Conservation (phyloP, 2,797 vertebrate genomes). For the Hippocampus kuda region DNA sequence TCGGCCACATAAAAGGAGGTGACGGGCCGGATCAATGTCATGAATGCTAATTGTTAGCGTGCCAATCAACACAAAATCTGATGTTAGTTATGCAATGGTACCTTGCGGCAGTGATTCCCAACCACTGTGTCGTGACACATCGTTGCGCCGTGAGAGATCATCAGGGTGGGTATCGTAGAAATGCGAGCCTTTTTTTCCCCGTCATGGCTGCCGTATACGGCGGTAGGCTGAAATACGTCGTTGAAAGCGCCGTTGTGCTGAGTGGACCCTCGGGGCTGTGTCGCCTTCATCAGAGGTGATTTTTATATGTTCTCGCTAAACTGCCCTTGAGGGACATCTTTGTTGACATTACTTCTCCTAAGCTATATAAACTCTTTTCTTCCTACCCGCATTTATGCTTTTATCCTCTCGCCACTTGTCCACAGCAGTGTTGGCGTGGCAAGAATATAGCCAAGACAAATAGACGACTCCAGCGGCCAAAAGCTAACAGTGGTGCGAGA, state of each 20-base stretch:
- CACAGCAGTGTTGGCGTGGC: slow-evolving; percentile 25
- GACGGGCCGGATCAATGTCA: too few relatives aligned
- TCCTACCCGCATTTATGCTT: slow-evolving; percentile 26
- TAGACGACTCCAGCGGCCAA: slow-evolving; percentile 27
- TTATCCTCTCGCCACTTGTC: slow-evolving; percentile 33
- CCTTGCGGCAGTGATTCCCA: too few relatives aligned
- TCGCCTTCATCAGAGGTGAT: slow-evolving; percentile 9
- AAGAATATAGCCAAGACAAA: slow-evolving; percentile 36
- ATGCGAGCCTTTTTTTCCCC: neutral
- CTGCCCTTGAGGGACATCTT: slow-evolving; percentile 17
- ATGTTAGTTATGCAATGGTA: too few relatives aligned
- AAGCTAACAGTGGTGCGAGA: slow-evolving; percentile 19
- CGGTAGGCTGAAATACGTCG: slow-evolving; percentile 17
- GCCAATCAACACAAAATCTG: too few relatives aligned
- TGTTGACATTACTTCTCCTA: slow-evolving; percentile 25
- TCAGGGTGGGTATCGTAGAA: neutral
- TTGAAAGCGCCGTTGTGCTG: slow-evolving; percentile 16
- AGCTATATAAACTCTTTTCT: slow-evolving; percentile 25
- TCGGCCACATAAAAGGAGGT: too few relatives aligned
- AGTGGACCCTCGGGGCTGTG: slow-evolving; percentile 13
- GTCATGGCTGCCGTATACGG: slow-evolving; percentile 6
- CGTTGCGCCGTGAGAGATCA: too few relatives aligned
- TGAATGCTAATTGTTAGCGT: too few relatives aligned
- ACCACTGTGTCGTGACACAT: too few relatives aligned
- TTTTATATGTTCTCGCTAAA: slow-evolving; percentile 28